Percentiles rank a stretch among this genome's conserved stretches.
Evolutionary conservation across 2,888 invertebrate species (phyloP).

Genomic region (Drosophila diplacantha): DNA sequence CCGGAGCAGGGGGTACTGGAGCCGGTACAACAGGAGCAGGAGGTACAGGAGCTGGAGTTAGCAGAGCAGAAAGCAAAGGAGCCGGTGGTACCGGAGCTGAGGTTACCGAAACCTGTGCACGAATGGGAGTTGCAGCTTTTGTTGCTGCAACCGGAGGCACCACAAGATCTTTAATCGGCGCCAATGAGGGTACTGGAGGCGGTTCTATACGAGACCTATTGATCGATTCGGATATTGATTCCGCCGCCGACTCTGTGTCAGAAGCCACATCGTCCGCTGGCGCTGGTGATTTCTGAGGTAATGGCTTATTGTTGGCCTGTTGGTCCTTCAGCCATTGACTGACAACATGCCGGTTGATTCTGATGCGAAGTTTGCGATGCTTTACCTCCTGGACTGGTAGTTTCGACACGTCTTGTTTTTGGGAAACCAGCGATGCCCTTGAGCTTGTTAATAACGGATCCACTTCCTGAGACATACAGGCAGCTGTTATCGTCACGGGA

Average conservation of each 20-base stretch:
- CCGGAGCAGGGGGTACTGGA: background rate
- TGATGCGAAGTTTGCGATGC: slow-evolving; percentile 47
- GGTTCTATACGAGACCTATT: background rate
- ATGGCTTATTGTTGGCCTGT: background rate
- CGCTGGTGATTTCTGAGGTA: too few relatives aligned
- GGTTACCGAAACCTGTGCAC: background rate
- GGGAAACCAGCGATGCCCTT: background rate
- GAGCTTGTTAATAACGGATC: background rate
- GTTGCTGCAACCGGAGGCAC: background rate
- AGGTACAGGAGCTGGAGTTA: background rate
- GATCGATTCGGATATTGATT: background rate
- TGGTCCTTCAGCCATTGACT: slow-evolving; percentile 23
- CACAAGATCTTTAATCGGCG: background rate
- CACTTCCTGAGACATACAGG: background rate
- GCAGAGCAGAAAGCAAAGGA: background rate
- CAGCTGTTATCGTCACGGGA: slow-evolving; percentile 27
- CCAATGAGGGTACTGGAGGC: background rate
- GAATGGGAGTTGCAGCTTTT: background rate
- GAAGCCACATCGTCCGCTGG: background rate
- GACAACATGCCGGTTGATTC: slow-evolving; percentile 48
- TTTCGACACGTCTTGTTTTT: background rate
- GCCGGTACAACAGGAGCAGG: too few relatives aligned
- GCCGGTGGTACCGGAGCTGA: background rate
- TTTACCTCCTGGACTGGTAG: slow-evolving; percentile 7
- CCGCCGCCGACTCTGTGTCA: slow-evolving; percentile 11